Base-by-base conservation (phyloP, 2,797 vertebrate species). In the Malurus leucopterus region DNA sequence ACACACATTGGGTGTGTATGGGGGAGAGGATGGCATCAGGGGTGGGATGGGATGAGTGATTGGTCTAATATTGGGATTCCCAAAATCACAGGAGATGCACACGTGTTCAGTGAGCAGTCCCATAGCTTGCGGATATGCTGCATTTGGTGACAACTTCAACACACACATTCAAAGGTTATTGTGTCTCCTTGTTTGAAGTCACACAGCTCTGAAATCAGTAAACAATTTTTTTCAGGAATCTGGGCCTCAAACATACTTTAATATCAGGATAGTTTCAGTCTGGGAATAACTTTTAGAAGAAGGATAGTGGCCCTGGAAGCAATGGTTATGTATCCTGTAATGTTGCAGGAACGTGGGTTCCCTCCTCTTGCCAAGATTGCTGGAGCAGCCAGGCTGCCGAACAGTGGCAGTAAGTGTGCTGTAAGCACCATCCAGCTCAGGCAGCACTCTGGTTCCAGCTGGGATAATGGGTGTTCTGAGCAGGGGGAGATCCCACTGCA, bases 1-100 rank as follows among this genome's bases (percentile, higher is more conserved):
- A 6, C 50, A 49, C 23, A 14, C 3, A 3, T 17, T 54, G 32
- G 34, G 29, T 0, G 0, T 16, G 20, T 43, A 2, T 9, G 6
- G 16, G 18, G 50, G 30, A 87, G 73, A 53, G 50, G 13, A 54
- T 65, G 63, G 18, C 54, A 40, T 34, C 15, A 14, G 26, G 15
- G 15, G 43, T 61, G 47, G 74, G 43, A n/a, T 30, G 22, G 46
- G 53, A 16, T 83, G 51, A 51, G 38, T 24, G 51, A 43, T 15
- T 36, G 51, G 13, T 62, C 38, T 54, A 30, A 38, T 67, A 29
- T 0, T 77, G 75, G 62, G 34, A n/a, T 86, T 23, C 32, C 67
- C 54, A 32, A 58, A 64, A 15, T 6, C 1, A 0, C 0, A 0
- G 23, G 40, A 57, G 47, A 16, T 54, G 27, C 29, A 30, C 30